A percentile compares a stretch with the other conserved stretches of the same genome.
Evolutionary conservation across 1,140 invertebrate species (phyloP).

Genomic region (Mamestra configurata): DNA sequence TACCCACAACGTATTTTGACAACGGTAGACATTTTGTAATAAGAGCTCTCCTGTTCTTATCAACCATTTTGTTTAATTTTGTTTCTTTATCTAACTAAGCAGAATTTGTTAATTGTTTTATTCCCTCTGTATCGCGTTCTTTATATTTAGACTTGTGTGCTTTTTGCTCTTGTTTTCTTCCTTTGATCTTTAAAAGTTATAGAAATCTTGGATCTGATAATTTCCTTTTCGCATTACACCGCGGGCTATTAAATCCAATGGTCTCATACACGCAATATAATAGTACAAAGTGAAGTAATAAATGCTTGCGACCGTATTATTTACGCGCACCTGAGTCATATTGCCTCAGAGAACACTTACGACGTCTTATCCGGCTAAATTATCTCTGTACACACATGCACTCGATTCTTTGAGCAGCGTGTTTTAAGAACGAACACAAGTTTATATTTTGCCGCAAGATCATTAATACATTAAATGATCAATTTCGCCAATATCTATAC

Average conservation of each 20-base stretch:
- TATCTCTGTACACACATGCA: slow-evolving; percentile 20
- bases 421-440: background rate
- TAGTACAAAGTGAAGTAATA: slow-evolving; percentile 26
- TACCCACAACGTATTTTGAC: background rate
- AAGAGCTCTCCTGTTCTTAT: slow-evolving; percentile 1
- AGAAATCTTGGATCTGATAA: background rate
- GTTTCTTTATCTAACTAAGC: background rate
- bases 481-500: background rate
- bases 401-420: background rate
- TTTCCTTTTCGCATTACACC: background rate
- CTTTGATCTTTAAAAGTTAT: background rate
- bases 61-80: background rate
- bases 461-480: background rate
- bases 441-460: background rate
- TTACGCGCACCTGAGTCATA: slow-evolving; percentile 34
- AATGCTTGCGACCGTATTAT: slow-evolving; percentile 35
- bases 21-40: slow-evolving; percentile 17
- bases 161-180: background rate
- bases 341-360: slow-evolving; percentile 33
- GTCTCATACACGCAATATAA: slow-evolving; percentile 31
- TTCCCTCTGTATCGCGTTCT: background rate
- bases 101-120: background rate
- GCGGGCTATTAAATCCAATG: slow-evolving; percentile 14
- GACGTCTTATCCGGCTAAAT: slow-evolving; percentile 21
- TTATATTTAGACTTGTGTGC: background rate